Base-by-base conservation (phyloP, 1,140 invertebrate genomes). In the Meloidogyne chitwoodi region DNA sequence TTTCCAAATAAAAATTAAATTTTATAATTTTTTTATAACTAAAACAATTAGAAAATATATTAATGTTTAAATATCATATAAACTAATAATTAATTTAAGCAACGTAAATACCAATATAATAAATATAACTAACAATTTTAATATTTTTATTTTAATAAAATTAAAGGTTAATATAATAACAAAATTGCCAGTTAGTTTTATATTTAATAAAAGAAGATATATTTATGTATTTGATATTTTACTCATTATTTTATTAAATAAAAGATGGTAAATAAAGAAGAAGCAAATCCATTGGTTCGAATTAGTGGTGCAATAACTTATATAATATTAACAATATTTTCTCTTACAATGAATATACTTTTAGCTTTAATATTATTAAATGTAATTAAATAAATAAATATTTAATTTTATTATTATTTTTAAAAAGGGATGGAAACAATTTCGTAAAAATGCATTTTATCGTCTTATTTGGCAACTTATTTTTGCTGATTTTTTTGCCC, bases 401-500 rank as follows among this genome's bases (percentile, higher is more conserved):
- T n/a, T n/a, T n/a, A 66, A 29, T 34, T 67, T 4, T 14, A 0
- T 29, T 14, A 29, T 38, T 38, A 1, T 11, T 31, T 71, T 63
- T 26, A 73, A 68, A 10, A 31, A 74, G 72, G 72, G 56, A 0
- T 48, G 56, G 29, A 31, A 65, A 26, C n/a, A 63, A 31, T 74
- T 74, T 24, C 16, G 34, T 19, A 62, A 34, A 65, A 22, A 12
- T 38, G 56, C 62, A 12, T 74, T 74, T 41, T 74, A 48, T 67
- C 38, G 24, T 14, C 34, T 74, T 64, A 19, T 24, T 29, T 67
- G 62, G 72, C 72, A 74, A 74, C n/a, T 74, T 11, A 44, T 74
- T n/a, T 29, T 34, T 41, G 31, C 38, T 34, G 72, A 74, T 44
- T 22, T 74, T 22, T 34, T 67, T 8, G 41, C 38, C 12, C 72